Evolutionary conservation across 1,140 invertebrate genomes (phyloP).

Genomic region (Caenorhabditis brenneri): DNA sequence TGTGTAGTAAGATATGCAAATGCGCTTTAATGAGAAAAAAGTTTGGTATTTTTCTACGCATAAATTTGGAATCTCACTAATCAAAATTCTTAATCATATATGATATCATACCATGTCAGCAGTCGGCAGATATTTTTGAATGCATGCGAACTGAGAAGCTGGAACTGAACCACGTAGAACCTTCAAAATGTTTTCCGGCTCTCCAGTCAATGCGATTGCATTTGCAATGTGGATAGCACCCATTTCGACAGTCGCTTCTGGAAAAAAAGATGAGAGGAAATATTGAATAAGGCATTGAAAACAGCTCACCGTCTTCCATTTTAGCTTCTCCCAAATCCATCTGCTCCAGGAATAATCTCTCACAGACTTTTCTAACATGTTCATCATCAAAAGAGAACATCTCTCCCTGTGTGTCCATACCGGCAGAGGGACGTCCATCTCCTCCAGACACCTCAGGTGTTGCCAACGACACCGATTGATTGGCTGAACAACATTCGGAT

Average conservation of each 20-base stretch:
- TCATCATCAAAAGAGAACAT: neutral
- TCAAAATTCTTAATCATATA: neutral
- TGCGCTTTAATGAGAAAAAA: too few species aligned
- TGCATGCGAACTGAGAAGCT: neutral
- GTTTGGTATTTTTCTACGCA: too few species aligned
- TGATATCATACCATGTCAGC: neutral
- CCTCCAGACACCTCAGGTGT: too few species aligned
- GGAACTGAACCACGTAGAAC: neutral
- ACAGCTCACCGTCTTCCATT: neutral
- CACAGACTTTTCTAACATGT: neutral
- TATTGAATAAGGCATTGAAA: neutral
- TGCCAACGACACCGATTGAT: too few species aligned
- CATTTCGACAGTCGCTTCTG: neutral
- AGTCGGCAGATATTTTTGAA: constrained; percentile 10
- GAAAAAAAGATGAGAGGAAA: neutral
- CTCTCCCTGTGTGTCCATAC: neutral
- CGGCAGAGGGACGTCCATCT: too few species aligned
- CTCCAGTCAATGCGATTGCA: neutral
- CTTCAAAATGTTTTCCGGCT: neutral
- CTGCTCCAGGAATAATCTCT: constrained; percentile 1
- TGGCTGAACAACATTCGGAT: too few species aligned
- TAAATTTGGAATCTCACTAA: neutral
- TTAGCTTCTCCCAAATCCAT: constrained; percentile 2
- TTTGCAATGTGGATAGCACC: neutral
- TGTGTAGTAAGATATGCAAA: too few species aligned